phyloP scores from a whole-genome alignment of 2,888 invertebrate species.

The Morinoia aosen region DNA sequence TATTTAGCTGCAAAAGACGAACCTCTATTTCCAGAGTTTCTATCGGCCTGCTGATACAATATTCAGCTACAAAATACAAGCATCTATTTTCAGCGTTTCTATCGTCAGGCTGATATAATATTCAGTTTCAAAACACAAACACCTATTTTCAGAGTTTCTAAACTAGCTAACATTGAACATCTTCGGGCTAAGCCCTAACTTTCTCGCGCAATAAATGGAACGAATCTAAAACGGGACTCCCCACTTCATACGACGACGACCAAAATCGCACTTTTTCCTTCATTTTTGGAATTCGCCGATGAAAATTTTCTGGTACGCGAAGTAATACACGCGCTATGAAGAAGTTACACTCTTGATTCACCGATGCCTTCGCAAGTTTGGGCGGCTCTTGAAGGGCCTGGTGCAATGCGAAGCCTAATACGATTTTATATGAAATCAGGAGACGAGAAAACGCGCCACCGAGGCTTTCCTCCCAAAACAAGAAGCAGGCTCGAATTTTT shows the following conservation, averaged over 20 bases:
- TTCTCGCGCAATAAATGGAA: conserved; percentile 18
- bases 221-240: conserved; percentile 20
- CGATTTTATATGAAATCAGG: conserved; percentile 48
- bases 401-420: conserved; percentile 37
- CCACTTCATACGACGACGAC: conserved; percentile 32
- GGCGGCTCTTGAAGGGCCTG: conserved; percentile 17
- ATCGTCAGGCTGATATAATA: neutral
- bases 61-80: too few relatives aligned
- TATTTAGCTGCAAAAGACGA: too few relatives aligned
- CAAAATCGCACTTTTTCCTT: conserved; percentile 35
- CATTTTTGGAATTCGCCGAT: conserved; percentile 42
- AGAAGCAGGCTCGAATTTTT: conserved; percentile 26
- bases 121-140: neutral
- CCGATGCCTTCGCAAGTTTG: conserved; percentile 31
- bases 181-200: neutral
- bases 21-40: too few relatives aligned
- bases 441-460: conserved; percentile 29
- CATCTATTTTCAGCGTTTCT: neutral
- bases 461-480: neutral
- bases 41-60: too few relatives aligned
- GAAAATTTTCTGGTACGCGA: conserved; percentile 41
- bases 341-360: conserved; percentile 51
- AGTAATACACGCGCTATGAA: conserved; percentile 48
- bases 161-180: neutral
- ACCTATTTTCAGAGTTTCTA: neutral